Conservation (phyloP, 2,113 vertebrate species). For the Isichthys henryi region DNA sequence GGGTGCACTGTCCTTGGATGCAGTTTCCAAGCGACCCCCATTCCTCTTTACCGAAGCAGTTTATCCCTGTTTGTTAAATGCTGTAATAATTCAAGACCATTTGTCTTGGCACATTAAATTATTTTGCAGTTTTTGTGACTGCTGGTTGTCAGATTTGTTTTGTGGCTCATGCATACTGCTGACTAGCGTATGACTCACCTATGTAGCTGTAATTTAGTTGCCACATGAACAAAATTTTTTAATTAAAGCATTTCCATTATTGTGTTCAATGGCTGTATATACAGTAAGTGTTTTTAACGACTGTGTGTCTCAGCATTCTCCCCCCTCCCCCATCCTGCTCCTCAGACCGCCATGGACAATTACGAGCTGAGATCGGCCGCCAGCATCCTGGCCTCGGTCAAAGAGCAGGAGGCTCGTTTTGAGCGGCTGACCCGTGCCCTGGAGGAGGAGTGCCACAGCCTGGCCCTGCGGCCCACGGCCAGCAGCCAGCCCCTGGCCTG, state of each 20-base stretch:
- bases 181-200: not conserved
- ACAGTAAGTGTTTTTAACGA: not conserved
- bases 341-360: slow-evolving; percentile 63
- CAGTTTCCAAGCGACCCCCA: not conserved
- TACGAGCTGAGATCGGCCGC: slow-evolving; percentile 69
- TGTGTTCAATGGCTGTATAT: not conserved
- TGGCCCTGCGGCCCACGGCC: slow-evolving; percentile 66
- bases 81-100: not conserved
- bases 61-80: not conserved
- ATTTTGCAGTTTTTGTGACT: not conserved
- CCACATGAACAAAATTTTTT: not conserved
- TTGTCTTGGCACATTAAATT: not conserved
- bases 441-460: slow-evolving; percentile 70
- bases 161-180: not conserved
- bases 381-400: slow-evolving; percentile 77
- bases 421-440: slow-evolving; percentile 70
- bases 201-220: not conserved
- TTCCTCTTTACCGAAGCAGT: not conserved
- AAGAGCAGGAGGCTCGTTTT: slow-evolving; percentile 75
- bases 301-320: slow-evolving; percentile 17
- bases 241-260: not conserved
- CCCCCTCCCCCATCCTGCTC: not conserved
- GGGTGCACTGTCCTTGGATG: not conserved
- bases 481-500: slow-evolving; percentile 65
- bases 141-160: not conserved